Evolutionary conservation across 1,140 invertebrate genomes (phyloP), one percentile per base, ranked within the genome.

Genomic region (Drosophila pectinifera): DNA sequence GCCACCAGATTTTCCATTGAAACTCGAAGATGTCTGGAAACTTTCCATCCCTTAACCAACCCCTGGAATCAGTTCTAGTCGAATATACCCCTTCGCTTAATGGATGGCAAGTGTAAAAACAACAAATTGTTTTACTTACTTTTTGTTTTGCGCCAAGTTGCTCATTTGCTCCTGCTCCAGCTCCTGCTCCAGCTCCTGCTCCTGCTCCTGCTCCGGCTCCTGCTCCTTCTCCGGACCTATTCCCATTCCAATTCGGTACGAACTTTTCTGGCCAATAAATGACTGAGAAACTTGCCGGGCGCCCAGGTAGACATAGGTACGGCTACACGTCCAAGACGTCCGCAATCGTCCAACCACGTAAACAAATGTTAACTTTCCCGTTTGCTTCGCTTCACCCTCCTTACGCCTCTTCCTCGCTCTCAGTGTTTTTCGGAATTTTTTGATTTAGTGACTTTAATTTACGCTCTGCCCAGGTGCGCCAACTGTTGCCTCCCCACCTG

Each of bases 361-460:
- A 89, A 89, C 84, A 89, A 89, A 89, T 89, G 84, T 89, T 89
- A 89, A 89, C 84, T 89, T 89, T 89, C 70, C 81, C 75, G 70
- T 74, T 85, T 62, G 82, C 82, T 64, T 73, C 73, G 77, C 76
- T 82, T 78, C 78, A 63, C 69, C 73, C 62, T 51, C 53, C 69
- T 28, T 20, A 10, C 14, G 2, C 3, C 24, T 49, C 43, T 61
- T 43, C 46, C 24, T 42, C 51, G 62, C 2, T 34, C 20, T 6
- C 39, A 69, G n/a, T 80, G 56, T 62, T 80, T 78, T 59, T 68
- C 54, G 69, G 73, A 81, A 75, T 89, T 90, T 89, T 89, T 90
- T 88, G 88, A 91, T 88, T 91, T 91, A 91, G 88, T 90, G 83
- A 90, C 88, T 91, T 91, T 91, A 91, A 91, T 91, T 91, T 91